These are phyloP conservation scores for Conistra vaccinii DNA, from an alignment of 2,888 invertebrate species.

Conservation along the genomic window DNA sequence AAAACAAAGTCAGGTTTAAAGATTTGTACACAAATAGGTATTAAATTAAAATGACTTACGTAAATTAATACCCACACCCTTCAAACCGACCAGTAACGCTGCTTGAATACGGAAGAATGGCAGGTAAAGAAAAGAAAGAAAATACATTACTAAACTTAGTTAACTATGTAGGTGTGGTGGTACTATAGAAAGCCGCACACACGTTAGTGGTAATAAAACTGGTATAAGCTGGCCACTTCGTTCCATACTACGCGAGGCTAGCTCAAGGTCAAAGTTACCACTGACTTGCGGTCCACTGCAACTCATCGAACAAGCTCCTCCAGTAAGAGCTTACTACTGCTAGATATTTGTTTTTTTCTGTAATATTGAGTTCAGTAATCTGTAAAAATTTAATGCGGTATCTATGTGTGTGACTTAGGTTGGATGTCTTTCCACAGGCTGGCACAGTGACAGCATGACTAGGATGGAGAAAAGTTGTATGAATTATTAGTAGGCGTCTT, in stretches of 20 bases:
- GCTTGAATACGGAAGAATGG: not conserved
- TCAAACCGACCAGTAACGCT: not conserved
- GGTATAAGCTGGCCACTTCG: not conserved
- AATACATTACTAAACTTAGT: not conserved
- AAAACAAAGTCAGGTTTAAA: not conserved
- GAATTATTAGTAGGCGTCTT: no score
- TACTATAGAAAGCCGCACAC: not conserved
- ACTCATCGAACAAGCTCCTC: not conserved
- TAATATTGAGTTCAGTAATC: not conserved
- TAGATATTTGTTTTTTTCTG: not conserved
- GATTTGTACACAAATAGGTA: not conserved
- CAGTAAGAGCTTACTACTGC: not conserved
- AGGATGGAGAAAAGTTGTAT: not conserved
- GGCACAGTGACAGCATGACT: not conserved
- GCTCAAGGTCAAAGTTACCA: not conserved
- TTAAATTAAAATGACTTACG: not conserved
- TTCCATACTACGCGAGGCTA: not conserved
- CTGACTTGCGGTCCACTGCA: not conserved
- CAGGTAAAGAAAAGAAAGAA: not conserved
- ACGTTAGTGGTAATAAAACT: not conserved
- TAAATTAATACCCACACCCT: not conserved
- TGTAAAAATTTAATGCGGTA: no score
- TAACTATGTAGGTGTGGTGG: not conserved
- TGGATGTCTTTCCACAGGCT: not conserved
- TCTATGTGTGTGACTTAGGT: not conserved